Base-by-base conservation (phyloP, 53 echinoderm and acorn worm species). In the Echinarachnius parma region DNA sequence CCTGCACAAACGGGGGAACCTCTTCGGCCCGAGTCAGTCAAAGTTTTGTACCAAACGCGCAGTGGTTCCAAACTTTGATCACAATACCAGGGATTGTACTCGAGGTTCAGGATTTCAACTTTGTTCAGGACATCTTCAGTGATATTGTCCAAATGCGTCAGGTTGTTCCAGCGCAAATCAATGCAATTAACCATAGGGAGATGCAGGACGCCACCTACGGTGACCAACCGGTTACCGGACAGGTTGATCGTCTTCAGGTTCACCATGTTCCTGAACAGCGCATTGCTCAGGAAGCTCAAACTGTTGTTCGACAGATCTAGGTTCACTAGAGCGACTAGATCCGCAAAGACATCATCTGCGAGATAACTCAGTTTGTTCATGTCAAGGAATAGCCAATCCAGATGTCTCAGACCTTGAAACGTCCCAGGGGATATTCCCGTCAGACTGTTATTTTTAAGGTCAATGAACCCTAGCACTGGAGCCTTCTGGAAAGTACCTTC, bases 71-170 rank as follows among this genome's bases (percentile, higher is more conserved):
- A 4, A 4, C 22, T 4, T 46, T 77, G 77, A 46, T 59, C 62
- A 21, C 82, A 82, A 3, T 20, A 19, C 33, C 63, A 56, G 9
- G 82, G 77, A 35, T 82, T 82, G 11, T n/a, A 64, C 16, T 45
- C 55, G 4, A 82, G 29, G n/a, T 24, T 10, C 34, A 82, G 27
- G 31, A 19, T 26, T 1, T 67, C 48, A 19, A 49, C 48, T 9
- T 29, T 48, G 7, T 5, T 23, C 8, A 57, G 27, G 24, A 16
- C 4, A 10, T 49, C 11, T 14, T 25, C 30, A 4, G 23, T 66
- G 21, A 48, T 18, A 50, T 28, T 30, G 9, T 49, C 48, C n/a
- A 48, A 22, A 32, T 28, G 16, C 8, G 49, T n/a, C 3, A 64
- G 64, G n/a, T 31, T 50, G 30, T 67, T 67, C 50, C 67, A 48